These are phyloP conservation scores for Cheilosia vulpina DNA, from an alignment of 2,888 invertebrate genomes.

Conservation along the genomic window DNA sequence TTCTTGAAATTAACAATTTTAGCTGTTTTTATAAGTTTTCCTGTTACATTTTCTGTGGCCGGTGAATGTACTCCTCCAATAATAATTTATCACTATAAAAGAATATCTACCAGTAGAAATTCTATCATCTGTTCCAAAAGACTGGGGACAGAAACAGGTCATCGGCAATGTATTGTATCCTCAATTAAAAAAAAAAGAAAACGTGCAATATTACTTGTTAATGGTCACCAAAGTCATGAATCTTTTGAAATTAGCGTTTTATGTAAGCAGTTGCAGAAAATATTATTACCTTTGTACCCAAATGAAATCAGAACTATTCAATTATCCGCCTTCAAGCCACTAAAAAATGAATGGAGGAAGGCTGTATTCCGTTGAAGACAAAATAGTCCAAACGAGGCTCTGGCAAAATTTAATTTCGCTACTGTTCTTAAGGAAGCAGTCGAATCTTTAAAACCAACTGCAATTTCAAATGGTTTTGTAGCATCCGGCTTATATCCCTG, in stretches of 20 bases:
- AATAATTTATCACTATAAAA: background rate
- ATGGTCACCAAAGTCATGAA: constrained; percentile 14
- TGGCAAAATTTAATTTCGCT: constrained; percentile 30
- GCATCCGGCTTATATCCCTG: constrained; percentile 29
- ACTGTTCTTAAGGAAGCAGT: constrained; percentile 3
- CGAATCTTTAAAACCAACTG: constrained; percentile 5
- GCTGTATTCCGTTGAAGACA: constrained; percentile 27
- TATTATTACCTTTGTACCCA: constrained; percentile 16
- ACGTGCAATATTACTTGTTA: background rate
- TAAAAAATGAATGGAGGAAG: constrained; percentile 23
- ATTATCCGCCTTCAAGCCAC: constrained; percentile 20
- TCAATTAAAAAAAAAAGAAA: constrained; percentile 8
- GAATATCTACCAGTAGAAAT: constrained; percentile 7
- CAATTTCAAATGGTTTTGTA: constrained; percentile 17
- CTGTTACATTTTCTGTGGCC: constrained; percentile 16
- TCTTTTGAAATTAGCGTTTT: background rate
- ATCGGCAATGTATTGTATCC: constrained; percentile 77
- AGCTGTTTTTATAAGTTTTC: background rate
- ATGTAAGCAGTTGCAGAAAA: background rate
- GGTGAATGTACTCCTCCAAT: constrained; percentile 22
- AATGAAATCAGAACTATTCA: constrained; percentile 34
- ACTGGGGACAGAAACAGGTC: constrained; percentile 76
- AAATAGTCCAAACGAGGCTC: constrained; percentile 14
- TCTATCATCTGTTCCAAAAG: constrained; percentile 26
- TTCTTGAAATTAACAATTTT: background rate